Conservation (phyloP, 2,797 vertebrate genomes). For the Antrozous pallidus region DNA sequence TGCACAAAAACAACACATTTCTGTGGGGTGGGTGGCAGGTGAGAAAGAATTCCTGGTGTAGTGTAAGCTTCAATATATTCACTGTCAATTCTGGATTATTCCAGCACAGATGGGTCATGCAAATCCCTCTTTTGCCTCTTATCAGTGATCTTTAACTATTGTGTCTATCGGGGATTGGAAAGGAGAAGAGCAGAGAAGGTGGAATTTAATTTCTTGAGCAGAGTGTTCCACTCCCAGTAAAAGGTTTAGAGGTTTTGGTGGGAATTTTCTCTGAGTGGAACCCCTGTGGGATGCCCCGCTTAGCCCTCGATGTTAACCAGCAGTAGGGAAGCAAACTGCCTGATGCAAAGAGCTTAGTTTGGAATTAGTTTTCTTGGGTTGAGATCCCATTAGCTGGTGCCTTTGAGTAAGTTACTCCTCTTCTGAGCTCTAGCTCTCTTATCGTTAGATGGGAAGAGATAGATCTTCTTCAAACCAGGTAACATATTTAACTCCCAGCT, state of each 20-base stretch:
- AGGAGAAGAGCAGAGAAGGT: neutral
- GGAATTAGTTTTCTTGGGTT: neutral
- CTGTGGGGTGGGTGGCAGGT: constrained; percentile 69
- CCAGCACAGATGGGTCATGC: constrained; percentile 64
- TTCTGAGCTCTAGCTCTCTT: neutral
- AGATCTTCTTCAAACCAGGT: neutral
- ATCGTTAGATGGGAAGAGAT: neutral
- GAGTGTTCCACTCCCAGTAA: neutral
- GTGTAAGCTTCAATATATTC: constrained; percentile 55
- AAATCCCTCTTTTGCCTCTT: constrained; percentile 50
- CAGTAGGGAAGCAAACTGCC: neutral
- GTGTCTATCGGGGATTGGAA: constrained; percentile 23
- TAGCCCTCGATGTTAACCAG: neutral
- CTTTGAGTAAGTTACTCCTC: neutral
- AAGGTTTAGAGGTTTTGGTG: neutral
- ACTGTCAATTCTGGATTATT: constrained; percentile 70
- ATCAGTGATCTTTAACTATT: constrained; percentile 68
- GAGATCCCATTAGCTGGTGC: constrained; percentile 18
- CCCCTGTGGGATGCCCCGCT: neutral
- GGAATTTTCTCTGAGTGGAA: neutral
- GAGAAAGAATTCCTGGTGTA: constrained; percentile 64
- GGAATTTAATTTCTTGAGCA: constrained; percentile 37
- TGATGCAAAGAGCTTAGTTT: neutral
- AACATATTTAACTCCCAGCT: neutral
- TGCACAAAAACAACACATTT: constrained; percentile 73